phyloP scores from a whole-genome alignment of 2,113 vertebrate species.

The Entosphenus tridentatus region DNA sequence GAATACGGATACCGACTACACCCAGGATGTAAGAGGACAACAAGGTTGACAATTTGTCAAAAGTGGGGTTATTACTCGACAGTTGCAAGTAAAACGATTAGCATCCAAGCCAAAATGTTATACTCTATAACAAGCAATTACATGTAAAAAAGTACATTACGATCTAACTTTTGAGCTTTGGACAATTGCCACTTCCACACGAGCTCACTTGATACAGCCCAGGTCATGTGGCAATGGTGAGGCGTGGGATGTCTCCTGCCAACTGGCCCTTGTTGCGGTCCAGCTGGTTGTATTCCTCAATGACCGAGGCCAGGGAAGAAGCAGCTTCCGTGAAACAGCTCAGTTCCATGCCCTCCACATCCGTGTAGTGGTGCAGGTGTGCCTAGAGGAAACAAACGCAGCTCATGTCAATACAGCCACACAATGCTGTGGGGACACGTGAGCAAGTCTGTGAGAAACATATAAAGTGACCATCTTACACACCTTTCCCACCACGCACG shows the following conservation, averaged over 20 bases:
- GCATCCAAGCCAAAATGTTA: background rate
- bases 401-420: no score
- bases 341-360: conserved; percentile 65
- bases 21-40: no score
- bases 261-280: conserved; percentile 29
- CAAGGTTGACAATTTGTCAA: no score
- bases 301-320: conserved; percentile 42
- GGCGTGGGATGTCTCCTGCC: conserved; percentile 26
- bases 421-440: no score
- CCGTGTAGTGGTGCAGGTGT: conserved; percentile 78
- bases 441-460: no score
- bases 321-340: conserved; percentile 47
- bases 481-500: no score
- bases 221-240: conserved; percentile 36
- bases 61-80: no score
- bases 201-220: background rate
- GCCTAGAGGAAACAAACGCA: conserved; percentile 27
- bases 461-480: no score
- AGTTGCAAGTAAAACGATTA: no score
- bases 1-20: no score
- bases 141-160: background rate
- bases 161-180: background rate
- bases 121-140: conserved; percentile 4
- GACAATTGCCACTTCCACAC: background rate
- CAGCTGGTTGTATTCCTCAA: conserved; percentile 53